Conservation (phyloP, 2,113 vertebrate species). For the Rousettus leschenaultii region DNA sequence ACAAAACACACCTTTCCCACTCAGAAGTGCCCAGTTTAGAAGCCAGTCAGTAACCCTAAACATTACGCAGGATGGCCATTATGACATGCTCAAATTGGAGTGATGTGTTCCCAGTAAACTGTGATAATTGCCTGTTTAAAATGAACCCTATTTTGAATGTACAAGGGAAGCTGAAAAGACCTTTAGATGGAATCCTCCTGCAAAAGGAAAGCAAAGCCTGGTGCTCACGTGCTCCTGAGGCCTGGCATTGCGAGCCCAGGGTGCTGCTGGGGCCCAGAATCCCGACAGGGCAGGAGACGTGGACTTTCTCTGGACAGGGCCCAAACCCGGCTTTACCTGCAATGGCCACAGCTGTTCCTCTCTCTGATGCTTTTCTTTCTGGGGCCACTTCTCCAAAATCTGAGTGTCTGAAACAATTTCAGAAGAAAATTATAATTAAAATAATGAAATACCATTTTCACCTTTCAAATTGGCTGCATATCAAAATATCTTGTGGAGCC, state of each 20-base stretch:
- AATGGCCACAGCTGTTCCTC: conserved; percentile 56
- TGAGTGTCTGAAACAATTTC: conserved; percentile 68
- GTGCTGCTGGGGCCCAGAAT: not conserved
- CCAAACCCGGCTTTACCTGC: conserved; percentile 57
- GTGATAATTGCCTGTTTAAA: not conserved
- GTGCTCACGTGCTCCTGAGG: not conserved
- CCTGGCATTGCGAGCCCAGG: no score
- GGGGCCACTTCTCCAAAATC: conserved; percentile 69
- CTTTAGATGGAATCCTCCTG: not conserved
- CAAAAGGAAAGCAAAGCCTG: not conserved
- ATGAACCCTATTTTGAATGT: not conserved
- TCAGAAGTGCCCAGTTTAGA: not conserved
- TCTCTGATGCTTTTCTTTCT: conserved; percentile 69
- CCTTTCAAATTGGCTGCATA: not conserved
- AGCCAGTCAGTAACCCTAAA: not conserved
- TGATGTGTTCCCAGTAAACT: not conserved
- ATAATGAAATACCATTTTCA: not conserved
- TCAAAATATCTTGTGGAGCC: not conserved
- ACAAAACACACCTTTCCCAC: not conserved
- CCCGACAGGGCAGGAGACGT: not conserved
- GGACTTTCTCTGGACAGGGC: not conserved
- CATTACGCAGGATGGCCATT: no score
- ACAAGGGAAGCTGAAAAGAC: not conserved
- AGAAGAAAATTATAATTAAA: conserved; percentile 61
- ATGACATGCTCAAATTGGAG: not conserved